Conservation (phyloP, 2,797 vertebrate genomes). For the Acanthis flammea region DNA sequence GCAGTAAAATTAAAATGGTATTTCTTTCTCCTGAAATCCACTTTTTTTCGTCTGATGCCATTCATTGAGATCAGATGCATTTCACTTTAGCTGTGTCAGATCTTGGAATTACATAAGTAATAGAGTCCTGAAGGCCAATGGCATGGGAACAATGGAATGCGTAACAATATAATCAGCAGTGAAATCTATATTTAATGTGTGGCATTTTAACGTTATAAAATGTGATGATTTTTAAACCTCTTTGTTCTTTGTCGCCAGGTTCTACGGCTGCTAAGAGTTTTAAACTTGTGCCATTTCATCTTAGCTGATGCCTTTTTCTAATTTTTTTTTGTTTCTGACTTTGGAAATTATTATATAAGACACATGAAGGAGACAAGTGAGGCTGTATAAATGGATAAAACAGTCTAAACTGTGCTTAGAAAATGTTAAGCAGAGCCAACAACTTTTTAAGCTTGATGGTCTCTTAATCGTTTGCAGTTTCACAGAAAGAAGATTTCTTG, state of each 20-base stretch:
- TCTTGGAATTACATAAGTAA: conserved; percentile 74
- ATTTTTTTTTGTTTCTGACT: conserved; percentile 68
- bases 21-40: conserved; percentile 69
- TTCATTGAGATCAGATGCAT: conserved; percentile 80
- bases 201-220: conserved; percentile 61
- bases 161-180: conserved; percentile 76
- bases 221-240: conserved; percentile 58
- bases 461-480: conserved; percentile 58
- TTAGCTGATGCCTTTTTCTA: conserved; percentile 54
- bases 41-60: conserved; percentile 65
- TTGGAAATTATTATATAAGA: conserved; percentile 72
- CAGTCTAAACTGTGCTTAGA: conserved; percentile 34
- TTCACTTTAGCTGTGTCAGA: conserved; percentile 65
- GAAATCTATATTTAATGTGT: conserved; percentile 75
- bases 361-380: conserved; percentile 55
- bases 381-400: conserved; percentile 66
- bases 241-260: conserved; percentile 69
- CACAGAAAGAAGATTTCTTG: conserved; percentile 53
- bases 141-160: conserved; percentile 74
- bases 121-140: conserved; percentile 71
- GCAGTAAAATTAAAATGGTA: conserved; percentile 67
- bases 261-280: conserved; percentile 17
- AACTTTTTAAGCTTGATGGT: conserved; percentile 53
- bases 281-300: conserved; percentile 66
- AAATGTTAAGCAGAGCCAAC: conserved; percentile 60